Evolutionary conservation across 1,140 invertebrate species (phyloP), one percentile per base, ranked within the genome.

Genomic region (Diachasmimorpha longicaudata): DNA sequence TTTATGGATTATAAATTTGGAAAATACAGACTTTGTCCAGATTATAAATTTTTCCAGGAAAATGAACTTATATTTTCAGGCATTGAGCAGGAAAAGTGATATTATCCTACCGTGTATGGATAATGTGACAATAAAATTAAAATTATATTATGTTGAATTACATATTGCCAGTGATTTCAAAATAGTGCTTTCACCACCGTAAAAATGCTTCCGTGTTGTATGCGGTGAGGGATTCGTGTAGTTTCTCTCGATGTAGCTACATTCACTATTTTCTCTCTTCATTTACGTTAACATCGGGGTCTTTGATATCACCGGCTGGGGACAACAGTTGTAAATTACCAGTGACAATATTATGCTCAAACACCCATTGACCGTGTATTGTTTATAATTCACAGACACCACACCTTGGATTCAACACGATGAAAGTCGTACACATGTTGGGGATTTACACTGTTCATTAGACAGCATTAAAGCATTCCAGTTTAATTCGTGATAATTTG

Each of bases 301-400:
- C 48, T 52, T 52, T 52, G 48, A 52, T 52, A 52, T n/a, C 48
- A 52, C 48, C 48, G 48, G 19, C 48, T 19, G 36, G 13, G 31
- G 19, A 16, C 25, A 10, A 55, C 31, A 55, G 31, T 63, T 39
- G n/a, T 73, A 42, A 21, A 73, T 73, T 66, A 23, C 66, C 16
- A 66, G 37, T 70, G 73, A 78, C 77, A 76, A 75, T 76, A 70
- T 74, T 74, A 74, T 74, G 68, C 66, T 75, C 73, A 69, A 70
- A n/a, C 69, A 36, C 66, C 39, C 73, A 75, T 69, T 75, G 73
- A 75, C 66, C 46, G 42, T 11, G 39, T 69, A 69, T 75, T 75
- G 66, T 75, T 75, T 75, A 75, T 42, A 67, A 75, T 8, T 69
- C 37, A 25, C 46, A 75, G 67, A 75, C 66, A 19, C 73, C 66